These are phyloP conservation scores for Maniola hyperantus DNA, from an alignment of 2,888 invertebrate genomes.

Conservation along the genomic window DNA sequence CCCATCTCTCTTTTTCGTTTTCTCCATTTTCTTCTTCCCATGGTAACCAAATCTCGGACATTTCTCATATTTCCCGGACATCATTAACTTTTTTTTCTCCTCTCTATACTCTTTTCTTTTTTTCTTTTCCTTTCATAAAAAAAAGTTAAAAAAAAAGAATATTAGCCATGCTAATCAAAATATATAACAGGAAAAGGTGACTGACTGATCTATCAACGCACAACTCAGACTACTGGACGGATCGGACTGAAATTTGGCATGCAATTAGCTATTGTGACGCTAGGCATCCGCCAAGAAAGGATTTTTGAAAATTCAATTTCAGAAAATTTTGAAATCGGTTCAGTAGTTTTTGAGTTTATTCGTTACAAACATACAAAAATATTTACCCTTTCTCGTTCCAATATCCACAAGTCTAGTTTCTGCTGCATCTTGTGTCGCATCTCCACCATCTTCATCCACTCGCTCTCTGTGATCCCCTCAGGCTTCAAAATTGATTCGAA, in stretches of 20 bases:
- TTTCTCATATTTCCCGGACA: conserved; percentile 38
- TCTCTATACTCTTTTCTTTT: conserved; percentile 42
- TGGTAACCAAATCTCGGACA: conserved; percentile 42
- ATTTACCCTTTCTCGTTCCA: conserved; percentile 38
- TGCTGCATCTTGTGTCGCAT: conserved; percentile 43
- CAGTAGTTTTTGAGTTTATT: too few species aligned
- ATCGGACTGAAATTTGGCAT: too few species aligned
- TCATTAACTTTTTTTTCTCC: conserved; percentile 26
- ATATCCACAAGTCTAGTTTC: conserved; percentile 51
- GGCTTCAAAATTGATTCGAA: conserved; percentile 38
- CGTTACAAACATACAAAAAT: too few species aligned
- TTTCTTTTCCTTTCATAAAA: conserved; percentile 42
- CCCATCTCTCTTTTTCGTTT: background rate
- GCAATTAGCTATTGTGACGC: too few species aligned
- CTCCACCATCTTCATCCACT: conserved; percentile 35
- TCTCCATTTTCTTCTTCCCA: conserved; percentile 29
- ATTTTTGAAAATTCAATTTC: too few species aligned
- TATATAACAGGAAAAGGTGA: too few species aligned
- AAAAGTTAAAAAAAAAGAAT: background rate
- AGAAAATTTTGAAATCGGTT: too few species aligned
- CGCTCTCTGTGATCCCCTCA: conserved; percentile 34
- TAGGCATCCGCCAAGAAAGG: too few species aligned
- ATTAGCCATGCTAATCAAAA: too few species aligned
- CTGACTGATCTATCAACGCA: too few species aligned
- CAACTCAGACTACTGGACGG: too few species aligned